Evolutionary conservation across 2,888 invertebrate species (phyloP).

Genomic region (Epinotia nisella): DNA sequence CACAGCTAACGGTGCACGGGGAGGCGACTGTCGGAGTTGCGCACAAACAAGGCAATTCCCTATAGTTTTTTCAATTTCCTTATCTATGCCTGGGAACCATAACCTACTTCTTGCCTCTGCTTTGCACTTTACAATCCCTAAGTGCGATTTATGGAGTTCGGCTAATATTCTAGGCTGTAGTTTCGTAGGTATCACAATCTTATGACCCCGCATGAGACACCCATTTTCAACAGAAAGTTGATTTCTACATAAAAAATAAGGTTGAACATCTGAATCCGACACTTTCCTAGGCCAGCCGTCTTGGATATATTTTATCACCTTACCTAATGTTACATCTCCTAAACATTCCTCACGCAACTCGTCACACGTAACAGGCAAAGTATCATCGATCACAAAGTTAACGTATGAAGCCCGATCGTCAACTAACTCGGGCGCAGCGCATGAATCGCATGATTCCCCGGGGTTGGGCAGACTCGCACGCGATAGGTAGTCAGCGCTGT

Average conservation of each 20-base stretch:
- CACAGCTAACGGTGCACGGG: slow-evolving; percentile 44
- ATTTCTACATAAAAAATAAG: slow-evolving; percentile 42
- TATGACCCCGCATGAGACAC: slow-evolving; percentile 46
- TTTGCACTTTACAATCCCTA: slow-evolving; percentile 40
- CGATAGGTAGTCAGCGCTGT: slow-evolving; percentile 34
- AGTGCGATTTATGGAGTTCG: slow-evolving; percentile 35
- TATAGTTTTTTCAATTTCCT: slow-evolving; percentile 35
- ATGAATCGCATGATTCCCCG: not conserved
- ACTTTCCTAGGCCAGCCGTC: slow-evolving; percentile 46
- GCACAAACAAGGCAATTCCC: slow-evolving; percentile 38
- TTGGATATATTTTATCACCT: slow-evolving; percentile 38
- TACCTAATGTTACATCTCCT: slow-evolving; percentile 32
- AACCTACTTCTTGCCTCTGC: slow-evolving; percentile 28
- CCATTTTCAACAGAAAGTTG: slow-evolving; percentile 44
- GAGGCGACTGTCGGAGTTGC: slow-evolving; percentile 43
- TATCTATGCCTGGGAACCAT: slow-evolving; percentile 27
- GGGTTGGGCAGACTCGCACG: slow-evolving; percentile 23
- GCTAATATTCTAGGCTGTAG: slow-evolving; percentile 3
- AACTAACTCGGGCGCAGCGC: not conserved
- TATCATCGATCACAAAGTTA: slow-evolving; percentile 42
- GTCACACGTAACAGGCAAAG: slow-evolving; percentile 40
- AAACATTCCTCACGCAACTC: slow-evolving; percentile 37
- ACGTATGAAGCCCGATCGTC: slow-evolving; percentile 39
- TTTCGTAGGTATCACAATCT: slow-evolving; percentile 39
- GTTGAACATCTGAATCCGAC: slow-evolving; percentile 28